Conservation (phyloP, 53 echinoderm and acorn worm species). For the Astropecten irregularis region DNA sequence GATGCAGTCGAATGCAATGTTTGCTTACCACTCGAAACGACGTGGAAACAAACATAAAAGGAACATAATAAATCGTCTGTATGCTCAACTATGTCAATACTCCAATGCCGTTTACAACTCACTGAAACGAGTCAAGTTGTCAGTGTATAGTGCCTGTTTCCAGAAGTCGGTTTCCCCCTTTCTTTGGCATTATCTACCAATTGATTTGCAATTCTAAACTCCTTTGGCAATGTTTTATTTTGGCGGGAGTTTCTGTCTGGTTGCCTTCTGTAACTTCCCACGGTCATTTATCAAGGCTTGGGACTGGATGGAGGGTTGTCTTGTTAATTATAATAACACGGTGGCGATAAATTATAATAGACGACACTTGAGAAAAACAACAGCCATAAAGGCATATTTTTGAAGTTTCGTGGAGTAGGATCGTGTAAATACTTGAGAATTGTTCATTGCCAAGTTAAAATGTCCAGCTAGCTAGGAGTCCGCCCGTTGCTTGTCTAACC, state of each 20-base stretch:
- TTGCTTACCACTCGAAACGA: neutral
- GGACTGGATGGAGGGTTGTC: no score
- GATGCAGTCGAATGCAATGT: no score
- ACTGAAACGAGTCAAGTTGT: no score
- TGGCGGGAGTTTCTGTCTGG: neutral
- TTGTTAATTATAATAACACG: no score
- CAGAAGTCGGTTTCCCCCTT: no score
- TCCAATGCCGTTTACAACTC: no score
- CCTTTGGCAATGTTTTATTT: conserved; percentile 18
- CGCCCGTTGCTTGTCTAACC: neutral
- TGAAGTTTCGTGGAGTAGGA: neutral
- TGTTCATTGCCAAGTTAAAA: neutral
- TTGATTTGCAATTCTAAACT: neutral
- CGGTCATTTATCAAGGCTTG: no score
- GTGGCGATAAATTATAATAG: no score
- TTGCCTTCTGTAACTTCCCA: conserved; percentile 42
- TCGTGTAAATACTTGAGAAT: conserved; percentile 6
- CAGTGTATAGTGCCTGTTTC: no score
- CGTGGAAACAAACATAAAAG: no score
- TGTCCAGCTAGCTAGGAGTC: neutral
- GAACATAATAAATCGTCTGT: neutral
- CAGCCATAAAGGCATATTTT: no score
- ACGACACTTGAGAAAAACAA: no score
- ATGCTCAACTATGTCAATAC: neutral
- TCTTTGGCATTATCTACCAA: neutral